A percentile compares a stretch with the other conserved stretches of the same genome.
These are phyloP conservation scores for Sitodiplosis mosellana DNA, from an alignment of 1,140 invertebrate genomes.

Conservation along the genomic window DNA sequence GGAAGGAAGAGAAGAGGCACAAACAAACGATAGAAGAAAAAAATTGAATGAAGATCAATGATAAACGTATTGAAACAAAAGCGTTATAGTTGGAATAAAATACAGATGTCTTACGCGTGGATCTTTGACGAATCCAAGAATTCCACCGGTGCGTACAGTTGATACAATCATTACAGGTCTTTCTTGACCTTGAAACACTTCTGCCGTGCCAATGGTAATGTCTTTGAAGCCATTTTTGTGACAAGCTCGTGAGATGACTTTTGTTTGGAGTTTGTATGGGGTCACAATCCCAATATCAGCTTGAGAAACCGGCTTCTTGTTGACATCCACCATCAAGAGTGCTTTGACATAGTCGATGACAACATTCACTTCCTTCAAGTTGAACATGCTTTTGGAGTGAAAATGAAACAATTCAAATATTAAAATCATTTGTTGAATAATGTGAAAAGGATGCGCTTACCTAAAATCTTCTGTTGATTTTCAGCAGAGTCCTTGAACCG, in stretches of 20 bases:
- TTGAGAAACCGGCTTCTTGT: slow-evolving; percentile 28
- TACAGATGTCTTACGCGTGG: too few species aligned
- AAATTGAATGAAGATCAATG: too few species aligned
- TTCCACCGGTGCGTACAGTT: slow-evolving; percentile 48
- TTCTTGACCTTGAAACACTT: slow-evolving; percentile 75
- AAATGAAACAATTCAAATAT: too few species aligned
- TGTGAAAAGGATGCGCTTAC: too few species aligned
- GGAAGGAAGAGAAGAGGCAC: too few species aligned
- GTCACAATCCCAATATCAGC: slow-evolving; percentile 67
- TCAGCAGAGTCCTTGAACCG: slow-evolving; percentile 28
- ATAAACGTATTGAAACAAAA: too few species aligned
- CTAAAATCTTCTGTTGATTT: neutral
- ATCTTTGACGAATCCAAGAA: too few species aligned
- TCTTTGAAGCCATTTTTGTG: slow-evolving; percentile 24
- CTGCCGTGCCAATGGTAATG: slow-evolving; percentile 62
- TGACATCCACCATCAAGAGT: slow-evolving; percentile 16
- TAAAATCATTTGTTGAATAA: too few species aligned
- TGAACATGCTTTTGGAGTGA: slow-evolving; percentile 41
- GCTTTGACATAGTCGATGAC: slow-evolving; percentile 32
- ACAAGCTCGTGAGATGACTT: slow-evolving; percentile 32
- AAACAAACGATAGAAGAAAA: too few species aligned
- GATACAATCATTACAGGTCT: slow-evolving; percentile 60
- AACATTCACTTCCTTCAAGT: slow-evolving; percentile 43
- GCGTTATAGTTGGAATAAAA: too few species aligned
- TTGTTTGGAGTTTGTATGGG: slow-evolving; percentile 61